phyloP scores from a whole-genome alignment of 2,113 vertebrate genomes.

The Bothrops jararaca region DNA sequence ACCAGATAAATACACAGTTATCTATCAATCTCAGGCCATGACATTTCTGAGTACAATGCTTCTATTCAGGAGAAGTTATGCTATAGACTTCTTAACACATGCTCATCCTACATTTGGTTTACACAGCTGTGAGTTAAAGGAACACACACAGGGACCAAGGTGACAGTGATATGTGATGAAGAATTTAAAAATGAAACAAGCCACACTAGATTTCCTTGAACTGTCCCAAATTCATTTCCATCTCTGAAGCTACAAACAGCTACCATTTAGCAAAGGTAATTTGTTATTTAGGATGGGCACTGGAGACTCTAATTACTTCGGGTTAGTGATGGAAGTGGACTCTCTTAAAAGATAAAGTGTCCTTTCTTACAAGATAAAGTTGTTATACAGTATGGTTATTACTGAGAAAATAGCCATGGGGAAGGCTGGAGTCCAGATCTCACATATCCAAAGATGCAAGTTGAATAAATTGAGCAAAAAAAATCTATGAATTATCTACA shows the following conservation, averaged over 20 bases:
- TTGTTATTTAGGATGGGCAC: background rate
- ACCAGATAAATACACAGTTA: constrained; percentile 42
- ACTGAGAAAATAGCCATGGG: background rate
- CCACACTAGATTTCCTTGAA: rapidly evolving
- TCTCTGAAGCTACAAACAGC: background rate
- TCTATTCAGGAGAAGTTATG: constrained; percentile 36
- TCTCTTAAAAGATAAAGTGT: background rate
- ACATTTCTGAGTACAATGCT: constrained; percentile 16
- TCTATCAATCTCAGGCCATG: constrained; percentile 16
- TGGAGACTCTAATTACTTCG: background rate
- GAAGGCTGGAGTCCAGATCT: background rate
- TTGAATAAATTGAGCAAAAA: background rate
- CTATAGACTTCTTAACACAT: constrained; percentile 22
- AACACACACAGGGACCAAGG: constrained; percentile 3
- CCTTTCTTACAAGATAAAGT: background rate
- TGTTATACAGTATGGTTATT: background rate
- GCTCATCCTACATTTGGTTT: constrained; percentile 26
- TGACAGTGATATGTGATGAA: constrained; percentile 13
- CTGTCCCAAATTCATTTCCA: background rate
- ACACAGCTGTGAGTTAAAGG: constrained; percentile 40
- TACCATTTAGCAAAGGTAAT: background rate
- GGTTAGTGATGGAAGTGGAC: background rate
- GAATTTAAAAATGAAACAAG: constrained; percentile 20
- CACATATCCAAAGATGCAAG: background rate
- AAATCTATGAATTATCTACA: background rate